Evolutionary conservation across 2,888 invertebrate species (phyloP), one percentile per base, ranked within the genome.

Genomic region (Troides helena): DNA sequence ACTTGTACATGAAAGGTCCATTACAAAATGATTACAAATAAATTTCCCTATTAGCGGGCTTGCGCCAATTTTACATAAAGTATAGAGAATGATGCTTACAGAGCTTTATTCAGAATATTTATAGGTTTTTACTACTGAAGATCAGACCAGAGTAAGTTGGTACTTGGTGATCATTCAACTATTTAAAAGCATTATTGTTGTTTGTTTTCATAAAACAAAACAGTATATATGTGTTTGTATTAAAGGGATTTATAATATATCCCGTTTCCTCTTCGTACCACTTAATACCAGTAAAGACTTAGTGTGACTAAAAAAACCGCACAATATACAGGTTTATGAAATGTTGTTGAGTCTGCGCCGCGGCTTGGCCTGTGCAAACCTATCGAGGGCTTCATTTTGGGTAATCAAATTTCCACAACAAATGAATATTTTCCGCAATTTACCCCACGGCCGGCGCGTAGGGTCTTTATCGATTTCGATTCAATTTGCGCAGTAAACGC

Each of bases 371-470:
- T 73, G 43, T 62, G 61, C 39, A 69, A 67, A 25, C 60, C 69
- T 70, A 73, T 70, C 66, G 65, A 70, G 61, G 66, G 63, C 65
- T 70, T 67, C 68, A 70, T 61, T 68, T 71, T 67, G 68, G 71
- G 71, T 72, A 74, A 74, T 73, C 73, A 73, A 74, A 74, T 74
- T 74, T 70, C 71, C 68, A 71, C 74, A 74, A 73, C 74, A 73
- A 73, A 74, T 74, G 69, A 72, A 74, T 72, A 74, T 72, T 72
- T 71, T 70, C 72, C 72, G 71, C 74, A 67, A 70, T 72, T 72
- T 71, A 67, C 62, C 71, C 61, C 68, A 18, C 63, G 71, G 67
- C 67, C 70, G 72, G 67, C 65, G 68, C 67, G 71, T 61, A 67
- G 62, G 61, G 65, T 56, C 64, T 67, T 68, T 68, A 68, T 68